These are phyloP conservation scores for Machimus rusticus DNA, from an alignment of 2,888 invertebrate species.

Conservation along the genomic window DNA sequence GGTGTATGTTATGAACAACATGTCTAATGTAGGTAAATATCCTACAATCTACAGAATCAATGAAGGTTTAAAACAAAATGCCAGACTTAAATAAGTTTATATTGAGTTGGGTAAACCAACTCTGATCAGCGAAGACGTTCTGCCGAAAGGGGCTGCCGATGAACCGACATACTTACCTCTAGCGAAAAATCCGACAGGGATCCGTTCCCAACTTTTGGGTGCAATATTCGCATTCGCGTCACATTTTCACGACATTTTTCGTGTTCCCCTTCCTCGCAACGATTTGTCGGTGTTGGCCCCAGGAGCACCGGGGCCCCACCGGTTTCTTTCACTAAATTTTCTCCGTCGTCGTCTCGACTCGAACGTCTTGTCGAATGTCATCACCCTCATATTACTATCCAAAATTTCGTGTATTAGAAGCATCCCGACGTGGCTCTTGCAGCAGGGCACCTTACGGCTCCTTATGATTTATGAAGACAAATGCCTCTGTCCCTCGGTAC, in stretches of 20 bases:
- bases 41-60: neutral
- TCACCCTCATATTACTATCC: constrained; percentile 35
- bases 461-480: constrained; percentile 42
- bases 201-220: neutral
- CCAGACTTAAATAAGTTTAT: neutral
- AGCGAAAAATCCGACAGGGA: neutral
- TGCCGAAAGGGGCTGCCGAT: neutral
- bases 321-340: neutral
- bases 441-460: constrained; percentile 24
- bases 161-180: neutral
- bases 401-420: constrained; percentile 35
- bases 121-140: neutral
- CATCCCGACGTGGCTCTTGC: neutral
- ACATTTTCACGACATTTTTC: constrained; percentile 44
- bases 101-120: neutral
- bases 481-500: constrained; percentile 36
- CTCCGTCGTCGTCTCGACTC: neutral
- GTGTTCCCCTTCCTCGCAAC: neutral
- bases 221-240: constrained; percentile 39
- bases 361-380: constrained; percentile 11
- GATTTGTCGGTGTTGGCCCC: neutral
- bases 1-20: neutral
- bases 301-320: neutral
- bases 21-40: neutral
- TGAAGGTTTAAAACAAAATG: neutral